These are phyloP conservation scores for Gallinago media DNA, from an alignment of 2,113 vertebrate genomes.

Conservation along the genomic window DNA sequence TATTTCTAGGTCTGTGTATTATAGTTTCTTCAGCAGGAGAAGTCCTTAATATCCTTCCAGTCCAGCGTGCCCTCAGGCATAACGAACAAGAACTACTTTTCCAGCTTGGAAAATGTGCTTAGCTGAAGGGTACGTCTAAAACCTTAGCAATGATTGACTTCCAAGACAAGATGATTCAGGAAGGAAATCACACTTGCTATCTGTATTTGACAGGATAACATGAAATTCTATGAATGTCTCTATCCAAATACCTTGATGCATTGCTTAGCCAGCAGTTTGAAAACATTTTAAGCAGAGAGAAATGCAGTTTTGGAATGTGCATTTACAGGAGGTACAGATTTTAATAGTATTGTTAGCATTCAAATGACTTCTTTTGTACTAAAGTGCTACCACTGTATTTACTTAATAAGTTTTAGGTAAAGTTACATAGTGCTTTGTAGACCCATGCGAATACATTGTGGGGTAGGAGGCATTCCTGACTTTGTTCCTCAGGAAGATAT, in stretches of 20 bases:
- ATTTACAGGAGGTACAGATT: not conserved
- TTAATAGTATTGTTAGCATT: not conserved
- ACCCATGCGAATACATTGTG: not conserved
- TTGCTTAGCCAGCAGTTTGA: slow-evolving; percentile 34
- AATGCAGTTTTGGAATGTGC: not conserved
- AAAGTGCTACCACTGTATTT: not conserved
- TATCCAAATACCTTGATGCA: not conserved
- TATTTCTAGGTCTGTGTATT: not conserved
- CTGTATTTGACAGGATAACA: not conserved
- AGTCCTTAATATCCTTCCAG: not conserved
- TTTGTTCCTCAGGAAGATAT: not conserved
- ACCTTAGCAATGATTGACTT: slow-evolving; percentile 33
- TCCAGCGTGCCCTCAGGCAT: not conserved
- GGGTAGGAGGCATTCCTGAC: not conserved
- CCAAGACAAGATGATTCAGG: slow-evolving; percentile 33
- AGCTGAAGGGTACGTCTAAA: slow-evolving; percentile 16
- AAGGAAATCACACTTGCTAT: slow-evolving; percentile 40
- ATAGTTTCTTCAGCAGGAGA: not conserved
- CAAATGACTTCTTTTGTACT: not conserved
- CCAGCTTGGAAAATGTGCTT: not conserved
- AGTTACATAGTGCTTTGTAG: not conserved
- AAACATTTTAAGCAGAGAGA: not conserved
- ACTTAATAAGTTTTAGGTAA: not conserved
- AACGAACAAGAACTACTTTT: not conserved
- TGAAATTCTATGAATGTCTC: slow-evolving; percentile 12